Base-by-base conservation (phyloP, 2,113 vertebrate genomes). In the Dissostichus mawsoni region DNA sequence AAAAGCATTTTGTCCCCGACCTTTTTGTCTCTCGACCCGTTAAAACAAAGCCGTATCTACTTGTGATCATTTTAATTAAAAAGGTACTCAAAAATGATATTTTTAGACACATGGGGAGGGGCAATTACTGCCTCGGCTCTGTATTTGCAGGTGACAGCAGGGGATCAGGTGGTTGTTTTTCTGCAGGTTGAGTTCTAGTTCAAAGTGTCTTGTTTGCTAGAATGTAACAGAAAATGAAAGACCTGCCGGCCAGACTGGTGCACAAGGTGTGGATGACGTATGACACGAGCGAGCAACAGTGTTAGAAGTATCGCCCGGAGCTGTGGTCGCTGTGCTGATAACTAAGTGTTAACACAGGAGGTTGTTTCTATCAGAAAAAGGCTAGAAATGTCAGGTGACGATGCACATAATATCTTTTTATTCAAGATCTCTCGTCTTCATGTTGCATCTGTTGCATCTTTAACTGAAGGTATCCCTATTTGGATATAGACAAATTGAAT, bases 211-310 rank as follows among this genome's bases (percentile, higher is more conserved):
- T 87, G 84, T 86, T 91, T 84, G 84, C 84, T 66, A 87, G 69
- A 87, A 82, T 78, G 56, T 72, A 64, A 75, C 81, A 75, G 69
- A 78, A 80, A 70, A 65, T 53, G 59, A 83, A 68, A 74, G 51
- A 74, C 29, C 78, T 77, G 79, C 47, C 17, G 50, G 80, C 55
- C 53, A 74, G 71, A 76, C 55, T 44, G 51, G 56, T 82, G 82
- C 75, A 67, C 81, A 55, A 67, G 65, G 79, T 87, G 78, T 81
- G 84, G 86, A 89, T 89, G 87, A 90, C 52, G 81, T 74, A 88
- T 14, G 44, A 23, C 58, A 61, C 74, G 87, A 66, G 84, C 84
- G 86, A 66, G 84, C 84, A 86, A 50, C 87, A 52, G 83, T 33
- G 81, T 87, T 79, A 85, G 88, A 84, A 88, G 81, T 16, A 50